phyloP scores from a whole-genome alignment of 2,113 vertebrate genomes.

The Trinectes maculatus region DNA sequence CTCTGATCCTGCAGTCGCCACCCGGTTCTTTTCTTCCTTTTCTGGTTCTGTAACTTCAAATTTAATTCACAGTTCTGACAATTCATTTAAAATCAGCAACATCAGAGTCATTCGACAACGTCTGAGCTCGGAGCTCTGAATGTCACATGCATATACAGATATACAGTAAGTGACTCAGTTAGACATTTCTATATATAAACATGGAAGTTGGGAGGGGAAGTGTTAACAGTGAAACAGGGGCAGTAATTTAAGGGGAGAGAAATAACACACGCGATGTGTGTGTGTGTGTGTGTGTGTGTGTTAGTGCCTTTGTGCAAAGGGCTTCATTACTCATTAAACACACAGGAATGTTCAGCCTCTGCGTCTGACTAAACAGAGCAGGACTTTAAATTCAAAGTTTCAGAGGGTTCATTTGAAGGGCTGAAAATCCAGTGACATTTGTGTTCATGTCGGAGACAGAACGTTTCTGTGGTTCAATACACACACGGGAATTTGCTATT shows the following conservation, averaged over 20 bases:
- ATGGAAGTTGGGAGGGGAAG: constrained; percentile 1
- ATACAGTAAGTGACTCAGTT: too few species aligned
- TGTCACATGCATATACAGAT: constrained; percentile 18
- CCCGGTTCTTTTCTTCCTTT: not conserved
- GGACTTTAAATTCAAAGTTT: not conserved
- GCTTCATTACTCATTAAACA: constrained; percentile 59
- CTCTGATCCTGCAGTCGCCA: too few species aligned
- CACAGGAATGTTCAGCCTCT: constrained; percentile 30
- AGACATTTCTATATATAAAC: constrained; percentile 28
- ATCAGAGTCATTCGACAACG: too few species aligned
- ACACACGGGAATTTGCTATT: not conserved
- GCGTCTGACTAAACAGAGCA: not conserved
- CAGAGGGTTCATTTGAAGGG: not conserved
- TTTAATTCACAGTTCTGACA: too few species aligned
- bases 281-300: constrained; percentile 6
- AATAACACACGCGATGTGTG: constrained; percentile 15
- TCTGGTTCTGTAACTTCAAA: too few species aligned
- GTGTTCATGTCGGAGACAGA: not conserved
- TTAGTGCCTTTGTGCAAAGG: not conserved
- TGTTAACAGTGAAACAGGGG: constrained; percentile 2
- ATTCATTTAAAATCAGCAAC: too few species aligned
- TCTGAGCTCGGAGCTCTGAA: too few species aligned
- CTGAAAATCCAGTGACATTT: not conserved
- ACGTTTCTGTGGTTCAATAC: not conserved
- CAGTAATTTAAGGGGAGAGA: constrained; percentile 33